phyloP scores from a whole-genome alignment of 2,113 vertebrate species.

The Upupa epops region DNA sequence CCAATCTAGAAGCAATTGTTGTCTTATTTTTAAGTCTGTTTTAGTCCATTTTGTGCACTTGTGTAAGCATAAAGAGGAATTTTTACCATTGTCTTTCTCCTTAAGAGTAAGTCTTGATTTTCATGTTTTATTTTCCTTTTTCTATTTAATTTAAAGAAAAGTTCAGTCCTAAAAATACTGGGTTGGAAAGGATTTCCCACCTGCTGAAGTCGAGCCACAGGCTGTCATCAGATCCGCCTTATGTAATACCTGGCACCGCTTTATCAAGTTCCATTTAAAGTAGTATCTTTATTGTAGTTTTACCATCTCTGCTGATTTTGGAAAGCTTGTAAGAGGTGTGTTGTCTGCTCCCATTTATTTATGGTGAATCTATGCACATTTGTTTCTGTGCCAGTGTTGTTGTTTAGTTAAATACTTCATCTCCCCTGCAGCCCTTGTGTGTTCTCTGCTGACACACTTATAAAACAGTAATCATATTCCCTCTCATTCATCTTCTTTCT shows the following conservation, averaged over 20 bases:
- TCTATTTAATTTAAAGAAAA: not conserved
- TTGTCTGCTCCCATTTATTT: slow-evolving; percentile 23
- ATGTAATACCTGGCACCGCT: not conserved
- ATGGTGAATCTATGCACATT: not conserved
- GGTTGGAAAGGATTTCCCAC: not conserved
- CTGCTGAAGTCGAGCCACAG: not conserved
- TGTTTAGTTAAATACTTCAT: slow-evolving; percentile 27
- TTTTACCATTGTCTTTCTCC: not conserved
- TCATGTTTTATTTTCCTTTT: not conserved
- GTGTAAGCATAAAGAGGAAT: not conserved
- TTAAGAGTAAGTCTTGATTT: not conserved
- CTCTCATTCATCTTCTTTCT: slow-evolving; percentile 10
- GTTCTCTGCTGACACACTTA: not conserved
- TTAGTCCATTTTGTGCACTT: not conserved
- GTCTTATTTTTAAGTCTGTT: not conserved
- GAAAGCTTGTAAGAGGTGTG: not conserved
- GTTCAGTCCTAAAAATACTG: not conserved
- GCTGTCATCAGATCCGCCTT: not conserved
- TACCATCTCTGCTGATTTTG: not conserved
- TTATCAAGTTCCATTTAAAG: not conserved
- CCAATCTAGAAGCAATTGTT: not conserved
- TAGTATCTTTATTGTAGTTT: not conserved
- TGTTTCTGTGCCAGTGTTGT: slow-evolving; percentile 7
- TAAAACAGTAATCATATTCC: not conserved
- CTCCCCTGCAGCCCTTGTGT: not conserved